Base-by-base conservation (phyloP, 2,888 invertebrate species). In the Heliconius hortense region DNA sequence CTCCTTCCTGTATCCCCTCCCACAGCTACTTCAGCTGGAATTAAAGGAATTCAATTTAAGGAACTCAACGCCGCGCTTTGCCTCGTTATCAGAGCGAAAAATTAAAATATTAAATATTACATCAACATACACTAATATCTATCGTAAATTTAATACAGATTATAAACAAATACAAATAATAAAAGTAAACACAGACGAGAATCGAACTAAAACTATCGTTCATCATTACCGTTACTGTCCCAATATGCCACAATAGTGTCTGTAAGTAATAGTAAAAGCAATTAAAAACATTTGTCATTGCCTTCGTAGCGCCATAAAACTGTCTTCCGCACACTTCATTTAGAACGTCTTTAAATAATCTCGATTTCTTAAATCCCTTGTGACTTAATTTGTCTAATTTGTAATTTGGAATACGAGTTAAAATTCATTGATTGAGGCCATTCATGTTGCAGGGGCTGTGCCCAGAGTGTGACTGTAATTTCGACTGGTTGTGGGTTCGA, bases 221-320 rank as follows among this genome's bases (percentile, higher is more conserved):
- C 13, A 59, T 13, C 24, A 24, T 4, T 4, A 59, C 1, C 13
- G 0, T 11, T 24, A 59, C 13, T 24, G 13, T 11, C n/a, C 11
- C 11, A 56, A n/a, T 56, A 13, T 59, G 13, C 59, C 24, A 24
- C n/a, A 59, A 24, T 59, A 59, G 24, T 24, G 24, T 59, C 59
- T 59, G 13, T 24, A 59, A n/a, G 56, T 11, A 62, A 53, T 28
- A 60, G 59, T 67, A 39, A 60, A 43, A 48, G 35, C 31, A 68
- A 74, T 68, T 68, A 74, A 68, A 56, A 43, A 48, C 48, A 31
- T 73, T 73, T 68, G 31, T 73, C 73, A 68, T 13, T 59, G 67
- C 59, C 66, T 56, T 59, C n/a, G 39, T n/a, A 43, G n/a, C 67
- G 31, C 43, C 67, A 68, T 73, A 68, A 60, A 73, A 67, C 73